Base-by-base conservation (phyloP, 2,113 vertebrate species). In the Poeciliopsis prolifica region DNA sequence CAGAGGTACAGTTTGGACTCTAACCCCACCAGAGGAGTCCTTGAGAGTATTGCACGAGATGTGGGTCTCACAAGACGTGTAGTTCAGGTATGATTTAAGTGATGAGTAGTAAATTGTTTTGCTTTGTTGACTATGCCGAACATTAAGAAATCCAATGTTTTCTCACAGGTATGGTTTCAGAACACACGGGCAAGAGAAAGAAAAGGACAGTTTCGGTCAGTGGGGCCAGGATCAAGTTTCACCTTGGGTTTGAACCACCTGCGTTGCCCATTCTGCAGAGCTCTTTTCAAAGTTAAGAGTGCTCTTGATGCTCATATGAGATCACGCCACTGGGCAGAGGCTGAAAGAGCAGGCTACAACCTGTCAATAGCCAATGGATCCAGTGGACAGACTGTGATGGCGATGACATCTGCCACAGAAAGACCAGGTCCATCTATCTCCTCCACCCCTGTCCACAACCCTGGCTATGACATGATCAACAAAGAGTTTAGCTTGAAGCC, bases 261-360 rank as follows among this genome's bases (percentile, higher is more conserved):
- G 5, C 96, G 98, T 5, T 99, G 98, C 81, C 97, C 98, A 22
- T 99, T 99, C 85, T 99, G 98, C 89, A 93, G 98, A 83, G 98
- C 98, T 54, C 96, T 99, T 62, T 99, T 99, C 77, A 99, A 99
- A 87, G 98, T 98, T 40, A 98, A 97, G 91, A 99, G 97, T 15
- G 98, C 98, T 68, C 94, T 99, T 0, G 97, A 99, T 90, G 97
- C 98, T 83, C 98, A 99, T 65, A 97, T 99, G 90, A 95, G 96
- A 71, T 99, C 98, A 75, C 97, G 98, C 14, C 98, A 99, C 82
- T 98, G 98, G 97, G 97, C 97, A 0, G 98, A 99, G 81, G 97
- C 98, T 80, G 98, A 98, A 93, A 94, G 96, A 92, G 97, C 97
- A 35, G 98, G 98, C 10, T 98, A 96, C 88, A 97, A 95, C 91